phyloP scores from a whole-genome alignment of 2,888 invertebrate genomes.

The Philereme transversata region DNA sequence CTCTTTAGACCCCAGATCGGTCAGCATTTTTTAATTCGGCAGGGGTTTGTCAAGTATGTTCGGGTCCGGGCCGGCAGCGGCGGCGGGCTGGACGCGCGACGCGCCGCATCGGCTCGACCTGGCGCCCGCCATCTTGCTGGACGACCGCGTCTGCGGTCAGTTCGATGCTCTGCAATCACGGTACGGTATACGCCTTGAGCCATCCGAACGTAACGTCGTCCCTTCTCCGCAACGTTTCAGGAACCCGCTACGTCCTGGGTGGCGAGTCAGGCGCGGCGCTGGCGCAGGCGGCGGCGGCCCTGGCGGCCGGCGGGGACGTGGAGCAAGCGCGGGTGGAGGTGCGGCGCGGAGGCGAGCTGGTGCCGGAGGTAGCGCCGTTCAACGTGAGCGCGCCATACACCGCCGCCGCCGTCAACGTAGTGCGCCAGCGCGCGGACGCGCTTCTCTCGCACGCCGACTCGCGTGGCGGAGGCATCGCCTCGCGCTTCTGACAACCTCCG shows the following conservation, averaged over 20 bases:
- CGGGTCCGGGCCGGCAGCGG: slow-evolving; percentile 44
- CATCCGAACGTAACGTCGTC: not conserved
- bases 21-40: slow-evolving; percentile 11
- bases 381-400: slow-evolving; percentile 35
- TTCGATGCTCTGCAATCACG: slow-evolving; percentile 1
- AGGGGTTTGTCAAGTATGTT: slow-evolving; percentile 67
- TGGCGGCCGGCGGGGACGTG: slow-evolving; percentile 40
- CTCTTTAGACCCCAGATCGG: no score
- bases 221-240: slow-evolving; percentile 41
- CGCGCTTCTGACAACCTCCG: slow-evolving; percentile 76
- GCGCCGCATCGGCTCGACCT: slow-evolving; percentile 50
- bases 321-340: slow-evolving; percentile 36
- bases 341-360: slow-evolving; percentile 36
- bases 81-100: slow-evolving; percentile 42
- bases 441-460: slow-evolving; percentile 66
- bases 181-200: not conserved
- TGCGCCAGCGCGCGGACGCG: slow-evolving; percentile 59
- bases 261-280: slow-evolving; percentile 61
- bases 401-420: slow-evolving; percentile 80
- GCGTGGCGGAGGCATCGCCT: slow-evolving; percentile 88
- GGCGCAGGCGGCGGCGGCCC: slow-evolving; percentile 52
- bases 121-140: slow-evolving; percentile 69
- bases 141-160: slow-evolving; percentile 64
- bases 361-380: slow-evolving; percentile 33
- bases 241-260: slow-evolving; percentile 69